Evolutionary conservation across 2,797 vertebrate species (phyloP).

Genomic region (Darevskia nairensis): DNA sequence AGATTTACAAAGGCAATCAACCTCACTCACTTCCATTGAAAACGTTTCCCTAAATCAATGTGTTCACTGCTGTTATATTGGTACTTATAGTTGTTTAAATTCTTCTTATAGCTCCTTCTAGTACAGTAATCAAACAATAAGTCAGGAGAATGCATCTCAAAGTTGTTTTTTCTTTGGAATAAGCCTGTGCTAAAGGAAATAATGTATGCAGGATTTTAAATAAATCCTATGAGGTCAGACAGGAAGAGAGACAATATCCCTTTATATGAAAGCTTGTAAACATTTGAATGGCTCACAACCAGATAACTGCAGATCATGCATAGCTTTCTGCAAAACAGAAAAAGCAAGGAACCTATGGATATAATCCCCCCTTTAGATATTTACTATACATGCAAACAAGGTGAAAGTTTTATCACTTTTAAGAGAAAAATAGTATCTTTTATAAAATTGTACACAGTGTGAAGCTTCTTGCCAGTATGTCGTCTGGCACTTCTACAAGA

Average conservation of each 20-base stretch:
- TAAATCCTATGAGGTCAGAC: slow-evolving; percentile 18
- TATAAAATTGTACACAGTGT: slow-evolving; percentile 39
- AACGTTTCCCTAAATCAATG: neutral
- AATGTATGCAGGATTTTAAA: slow-evolving; percentile 23
- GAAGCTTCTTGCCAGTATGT: slow-evolving; percentile 3
- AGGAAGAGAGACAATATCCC: slow-evolving; percentile 25
- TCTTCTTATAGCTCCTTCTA: neutral
- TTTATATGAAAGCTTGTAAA: slow-evolving; percentile 36
- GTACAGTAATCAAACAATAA: neutral
- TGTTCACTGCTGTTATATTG: neutral
- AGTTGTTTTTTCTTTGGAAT: slow-evolving; percentile 9
- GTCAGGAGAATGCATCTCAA: neutral
- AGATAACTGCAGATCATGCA: slow-evolving; percentile 18
- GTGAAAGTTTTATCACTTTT: slow-evolving; percentile 36
- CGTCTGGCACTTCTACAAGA: slow-evolving; percentile 22
- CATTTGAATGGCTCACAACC: slow-evolving; percentile 21
- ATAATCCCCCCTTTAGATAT: neutral
- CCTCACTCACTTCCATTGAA: neutral
- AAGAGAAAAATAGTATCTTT: slow-evolving; percentile 39
- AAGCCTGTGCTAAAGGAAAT: neutral
- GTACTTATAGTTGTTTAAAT: neutral
- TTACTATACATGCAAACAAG: slow-evolving; percentile 18
- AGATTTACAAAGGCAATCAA: neutral
- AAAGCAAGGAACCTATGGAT: neutral
- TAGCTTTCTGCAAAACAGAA: slow-evolving; percentile 27